Conservation (phyloP, 2,113 vertebrate genomes). For the Chiloscyllium plagiosum region DNA sequence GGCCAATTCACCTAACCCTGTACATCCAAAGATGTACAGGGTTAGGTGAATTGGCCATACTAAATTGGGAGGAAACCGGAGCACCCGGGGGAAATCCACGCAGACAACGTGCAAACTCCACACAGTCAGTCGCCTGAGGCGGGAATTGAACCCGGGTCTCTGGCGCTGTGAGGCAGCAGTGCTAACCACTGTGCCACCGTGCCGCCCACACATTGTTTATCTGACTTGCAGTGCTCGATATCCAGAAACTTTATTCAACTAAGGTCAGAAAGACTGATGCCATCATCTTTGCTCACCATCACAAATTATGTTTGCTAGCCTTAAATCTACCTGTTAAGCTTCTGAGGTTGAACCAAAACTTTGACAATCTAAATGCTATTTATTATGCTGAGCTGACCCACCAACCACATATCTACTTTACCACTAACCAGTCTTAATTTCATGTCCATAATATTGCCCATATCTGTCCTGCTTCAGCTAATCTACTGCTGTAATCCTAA, state of each 20-base stretch:
- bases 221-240: neutral
- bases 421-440: neutral
- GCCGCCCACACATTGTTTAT: neutral
- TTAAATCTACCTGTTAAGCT: neutral
- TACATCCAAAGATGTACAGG: too few species aligned
- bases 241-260: neutral
- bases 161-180: too few species aligned
- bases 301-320: neutral
- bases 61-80: too few species aligned
- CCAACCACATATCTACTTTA: neutral
- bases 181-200: too few species aligned
- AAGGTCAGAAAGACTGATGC: neutral
- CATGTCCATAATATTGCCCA: neutral
- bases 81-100: too few species aligned
- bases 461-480: neutral
- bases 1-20: too few species aligned
- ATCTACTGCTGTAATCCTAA: neutral
- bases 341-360: neutral
- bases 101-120: too few species aligned
- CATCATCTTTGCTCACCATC: neutral
- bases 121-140: too few species aligned
- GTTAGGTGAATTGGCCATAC: too few species aligned
- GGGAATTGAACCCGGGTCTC: too few species aligned
- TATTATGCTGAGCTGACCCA: neutral
- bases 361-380: neutral